Percentiles rank a stretch among this genome's conserved stretches.
phyloP scores from a whole-genome alignment of 2,797 vertebrate genomes.

The Basileuterus tristriatus region DNA sequence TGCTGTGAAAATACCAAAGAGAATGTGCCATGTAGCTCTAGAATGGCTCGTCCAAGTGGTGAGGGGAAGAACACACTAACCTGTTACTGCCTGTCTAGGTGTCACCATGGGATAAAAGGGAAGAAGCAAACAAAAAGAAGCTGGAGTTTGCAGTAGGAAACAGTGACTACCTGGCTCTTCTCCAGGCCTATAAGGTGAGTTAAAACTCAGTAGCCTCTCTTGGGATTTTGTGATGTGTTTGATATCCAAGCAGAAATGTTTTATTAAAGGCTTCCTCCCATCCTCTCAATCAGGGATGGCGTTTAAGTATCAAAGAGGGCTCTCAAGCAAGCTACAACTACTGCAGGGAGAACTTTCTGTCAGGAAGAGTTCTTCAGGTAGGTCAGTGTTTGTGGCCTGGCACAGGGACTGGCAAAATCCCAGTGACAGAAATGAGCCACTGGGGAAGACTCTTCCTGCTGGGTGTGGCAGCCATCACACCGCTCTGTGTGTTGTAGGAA shows the following conservation, averaged over 20 bases:
- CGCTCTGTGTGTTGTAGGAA: conserved; percentile 77
- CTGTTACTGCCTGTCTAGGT: conserved; percentile 76
- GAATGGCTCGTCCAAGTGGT: not conserved
- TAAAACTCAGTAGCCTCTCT: not conserved
- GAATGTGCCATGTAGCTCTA: not conserved
- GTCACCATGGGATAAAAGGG: conserved; percentile 96
- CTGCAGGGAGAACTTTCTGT: conserved; percentile 95
- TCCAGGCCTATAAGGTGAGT: conserved; percentile 92
- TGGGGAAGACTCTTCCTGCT: not conserved
- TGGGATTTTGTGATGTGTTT: not conserved
- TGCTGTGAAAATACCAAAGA: not conserved
- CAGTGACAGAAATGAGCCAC: not conserved
- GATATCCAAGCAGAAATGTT: not conserved
- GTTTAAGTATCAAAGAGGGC: conserved; percentile 82
- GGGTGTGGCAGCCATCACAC: not conserved
- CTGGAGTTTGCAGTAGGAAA: conserved; percentile 88
- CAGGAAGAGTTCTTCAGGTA: conserved; percentile 90
- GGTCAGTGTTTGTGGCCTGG: not conserved
- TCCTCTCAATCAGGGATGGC: conserved; percentile 85
- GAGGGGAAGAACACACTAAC: not conserved
- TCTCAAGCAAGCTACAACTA: conserved; percentile 83
- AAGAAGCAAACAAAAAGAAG: conserved; percentile 94
- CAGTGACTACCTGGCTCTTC: conserved; percentile 93
- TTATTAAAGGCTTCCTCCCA: not conserved
- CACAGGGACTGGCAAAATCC: not conserved